Conservation (phyloP, 1,140 invertebrate species). For the Drosophila orena region DNA sequence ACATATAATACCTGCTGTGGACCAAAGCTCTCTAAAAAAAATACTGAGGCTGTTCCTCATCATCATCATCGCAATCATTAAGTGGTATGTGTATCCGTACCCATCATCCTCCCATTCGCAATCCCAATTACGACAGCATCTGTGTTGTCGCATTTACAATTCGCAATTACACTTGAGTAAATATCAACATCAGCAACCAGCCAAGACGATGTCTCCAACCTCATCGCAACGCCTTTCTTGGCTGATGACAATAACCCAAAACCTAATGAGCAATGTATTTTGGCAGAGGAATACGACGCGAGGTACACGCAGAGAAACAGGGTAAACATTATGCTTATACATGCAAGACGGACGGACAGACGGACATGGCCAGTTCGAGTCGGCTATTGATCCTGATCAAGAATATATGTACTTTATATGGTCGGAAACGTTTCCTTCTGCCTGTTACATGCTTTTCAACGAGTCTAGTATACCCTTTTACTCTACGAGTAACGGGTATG, state of each 20-base stretch:
- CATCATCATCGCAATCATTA: slow-evolving; percentile 2
- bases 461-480: too few species aligned
- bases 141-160: slow-evolving; percentile 82
- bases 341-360: too few species aligned
- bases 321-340: background rate
- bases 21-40: slow-evolving; percentile 15
- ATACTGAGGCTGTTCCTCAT: background rate
- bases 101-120: slow-evolving; percentile 28
- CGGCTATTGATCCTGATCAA: too few species aligned
- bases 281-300: slow-evolving; percentile 14
- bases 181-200: slow-evolving; percentile 69
- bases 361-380: too few species aligned
- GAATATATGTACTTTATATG: too few species aligned
- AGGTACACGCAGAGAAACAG: slow-evolving; percentile 6
- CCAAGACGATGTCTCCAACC: slow-evolving; percentile 45
- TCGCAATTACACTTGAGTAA: slow-evolving; percentile 82
- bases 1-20: slow-evolving; percentile 8
- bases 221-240: slow-evolving; percentile 14
- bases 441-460: too few species aligned
- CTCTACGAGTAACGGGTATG: too few species aligned
- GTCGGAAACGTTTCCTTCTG: too few species aligned
- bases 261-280: slow-evolving; percentile 76
- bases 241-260: slow-evolving; percentile 54
- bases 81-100: background rate
- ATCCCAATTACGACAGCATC: slow-evolving; percentile 79